Evolutionary conservation across 1,140 invertebrate species (phyloP).

Genomic region (Parapsyche elsis): DNA sequence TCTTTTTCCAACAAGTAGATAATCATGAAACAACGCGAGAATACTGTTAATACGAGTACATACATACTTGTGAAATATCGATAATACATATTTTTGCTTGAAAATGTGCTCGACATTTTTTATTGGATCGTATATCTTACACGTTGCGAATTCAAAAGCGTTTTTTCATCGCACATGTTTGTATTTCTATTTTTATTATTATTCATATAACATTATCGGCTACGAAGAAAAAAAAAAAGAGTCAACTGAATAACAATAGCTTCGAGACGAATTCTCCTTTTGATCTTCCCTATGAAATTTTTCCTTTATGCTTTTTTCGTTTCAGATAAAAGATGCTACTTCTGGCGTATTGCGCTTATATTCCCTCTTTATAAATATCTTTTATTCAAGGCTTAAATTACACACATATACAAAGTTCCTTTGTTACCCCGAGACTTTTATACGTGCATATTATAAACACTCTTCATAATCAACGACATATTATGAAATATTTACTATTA

Average conservation of each 20-base stretch:
- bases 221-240: constrained; percentile 20
- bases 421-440: not conserved
- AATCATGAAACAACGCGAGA: not conserved
- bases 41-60: not conserved
- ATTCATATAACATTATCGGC: constrained; percentile 28
- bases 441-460: not conserved
- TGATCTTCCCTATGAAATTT: constrained; percentile 28
- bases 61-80: not conserved
- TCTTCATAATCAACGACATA: not conserved
- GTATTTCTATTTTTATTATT: not conserved
- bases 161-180: not conserved
- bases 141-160: not conserved
- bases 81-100: not conserved
- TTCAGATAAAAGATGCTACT: constrained; percentile 23
- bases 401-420: not conserved
- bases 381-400: not conserved
- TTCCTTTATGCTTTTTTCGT: constrained; percentile 26
- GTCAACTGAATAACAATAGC: constrained; percentile 31
- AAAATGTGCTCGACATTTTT: not conserved
- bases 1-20: not conserved
- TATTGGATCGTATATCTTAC: not conserved
- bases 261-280: constrained; percentile 16
- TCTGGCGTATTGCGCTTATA: not conserved
- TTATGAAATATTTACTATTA: too few relatives aligned
- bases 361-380: constrained; percentile 3